phyloP scores from a whole-genome alignment of 1,140 invertebrate species.

The Zaprionus davidi region DNA sequence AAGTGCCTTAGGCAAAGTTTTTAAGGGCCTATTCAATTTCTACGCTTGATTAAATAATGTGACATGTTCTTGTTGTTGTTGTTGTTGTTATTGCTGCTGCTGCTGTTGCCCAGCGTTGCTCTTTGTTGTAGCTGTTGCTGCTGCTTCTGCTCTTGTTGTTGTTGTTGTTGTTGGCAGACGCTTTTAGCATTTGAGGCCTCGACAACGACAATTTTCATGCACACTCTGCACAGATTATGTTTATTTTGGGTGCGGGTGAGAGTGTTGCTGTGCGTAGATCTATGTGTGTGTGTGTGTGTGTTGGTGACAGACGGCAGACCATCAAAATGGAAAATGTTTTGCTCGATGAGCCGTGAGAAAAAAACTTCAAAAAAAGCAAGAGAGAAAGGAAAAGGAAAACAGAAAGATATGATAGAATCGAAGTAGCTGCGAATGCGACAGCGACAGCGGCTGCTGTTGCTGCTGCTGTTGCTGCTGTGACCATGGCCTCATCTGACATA shows the following conservation, averaged over 20 bases:
- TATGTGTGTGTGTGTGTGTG: constrained; percentile 28
- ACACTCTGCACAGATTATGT: constrained; percentile 75
- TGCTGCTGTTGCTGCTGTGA: constrained; percentile 25
- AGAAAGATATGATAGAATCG: constrained; percentile 12
- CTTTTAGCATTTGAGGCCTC: constrained; percentile 69
- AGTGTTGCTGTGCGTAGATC: not conserved
- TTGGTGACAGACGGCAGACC: constrained; percentile 53
- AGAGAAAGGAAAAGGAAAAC: constrained; percentile 13
- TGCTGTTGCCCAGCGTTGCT: not conserved
- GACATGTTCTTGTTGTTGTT: constrained; percentile 62
- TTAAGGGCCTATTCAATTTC: constrained; percentile 83
- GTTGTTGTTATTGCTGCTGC: constrained; percentile 27
- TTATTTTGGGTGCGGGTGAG: constrained; percentile 67
- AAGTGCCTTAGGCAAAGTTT: constrained; percentile 80
- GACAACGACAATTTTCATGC: constrained; percentile 61
- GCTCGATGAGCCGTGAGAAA: constrained; percentile 73
- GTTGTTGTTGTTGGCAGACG: constrained; percentile 54
- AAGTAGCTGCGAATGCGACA: constrained; percentile 30
- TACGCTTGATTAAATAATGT: constrained; percentile 83
- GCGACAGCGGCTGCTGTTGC: too few relatives aligned
- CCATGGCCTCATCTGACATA: constrained; percentile 35
- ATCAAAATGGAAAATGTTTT: constrained; percentile 59
- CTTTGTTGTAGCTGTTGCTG: constrained; percentile 49
- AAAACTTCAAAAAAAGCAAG: constrained; percentile 65
- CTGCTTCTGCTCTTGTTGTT: constrained; percentile 16